phyloP scores from a whole-genome alignment of 2,797 vertebrate species.

The Astyanax mexicanus region DNA sequence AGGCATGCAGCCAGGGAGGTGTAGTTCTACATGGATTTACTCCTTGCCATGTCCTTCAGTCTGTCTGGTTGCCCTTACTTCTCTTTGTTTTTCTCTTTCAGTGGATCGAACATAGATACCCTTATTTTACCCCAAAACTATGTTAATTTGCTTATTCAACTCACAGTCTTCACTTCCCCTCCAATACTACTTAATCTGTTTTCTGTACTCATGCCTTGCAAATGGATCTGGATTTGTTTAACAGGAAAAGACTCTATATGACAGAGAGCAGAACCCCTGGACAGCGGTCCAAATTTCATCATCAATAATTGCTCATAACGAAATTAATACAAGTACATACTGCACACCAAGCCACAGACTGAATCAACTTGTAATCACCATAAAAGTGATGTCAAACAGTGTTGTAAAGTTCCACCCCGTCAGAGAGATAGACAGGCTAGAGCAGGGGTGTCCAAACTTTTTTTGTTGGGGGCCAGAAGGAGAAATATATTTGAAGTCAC shows the following conservation, averaged over 20 bases:
- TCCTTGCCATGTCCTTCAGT: constrained; percentile 23
- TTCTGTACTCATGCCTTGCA: background rate
- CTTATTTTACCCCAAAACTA: background rate
- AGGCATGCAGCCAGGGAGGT: constrained; percentile 21
- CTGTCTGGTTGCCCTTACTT: background rate
- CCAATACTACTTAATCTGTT: background rate
- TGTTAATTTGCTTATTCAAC: constrained; percentile 3
- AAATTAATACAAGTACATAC: too few species aligned
- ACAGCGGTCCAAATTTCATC: background rate
- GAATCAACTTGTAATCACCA: too few species aligned
- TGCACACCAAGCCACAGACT: too few species aligned
- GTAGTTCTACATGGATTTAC: constrained; percentile 39
- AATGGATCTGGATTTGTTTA: background rate
- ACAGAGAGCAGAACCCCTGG: background rate
- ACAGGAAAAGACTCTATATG: background rate
- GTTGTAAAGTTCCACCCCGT: too few species aligned
- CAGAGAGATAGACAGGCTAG: too few species aligned
- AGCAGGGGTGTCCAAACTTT: too few species aligned
- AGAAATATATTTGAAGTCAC: too few species aligned
- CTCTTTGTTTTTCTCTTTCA: constrained; percentile 1
- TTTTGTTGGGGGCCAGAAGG: too few species aligned
- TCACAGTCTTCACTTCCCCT: background rate
- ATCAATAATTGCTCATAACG: background rate
- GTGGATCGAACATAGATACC: constrained; percentile 12
- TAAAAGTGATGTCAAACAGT: too few species aligned